Evolutionary conservation across 1,140 invertebrate genomes (phyloP).

Genomic region (Olivierus martensii): DNA sequence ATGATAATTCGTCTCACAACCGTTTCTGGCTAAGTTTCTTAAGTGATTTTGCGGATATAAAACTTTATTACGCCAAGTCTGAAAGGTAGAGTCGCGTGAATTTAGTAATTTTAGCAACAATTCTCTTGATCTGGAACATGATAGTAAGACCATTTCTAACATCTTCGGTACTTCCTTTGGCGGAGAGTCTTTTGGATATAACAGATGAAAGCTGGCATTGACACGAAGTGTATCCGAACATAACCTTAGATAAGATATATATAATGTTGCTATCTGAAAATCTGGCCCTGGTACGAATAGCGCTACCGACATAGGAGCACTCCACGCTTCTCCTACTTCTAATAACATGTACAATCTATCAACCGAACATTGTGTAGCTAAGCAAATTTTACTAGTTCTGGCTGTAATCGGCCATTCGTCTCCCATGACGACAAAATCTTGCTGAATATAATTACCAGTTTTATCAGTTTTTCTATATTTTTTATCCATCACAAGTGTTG

Average conservation of each 20-base stretch:
- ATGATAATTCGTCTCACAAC: constrained; percentile 24
- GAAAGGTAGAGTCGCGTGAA: constrained; percentile 8
- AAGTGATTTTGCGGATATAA: constrained; percentile 34
- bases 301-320: constrained; percentile 68
- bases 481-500: background rate
- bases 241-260: constrained; percentile 53
- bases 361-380: constrained; percentile 70
- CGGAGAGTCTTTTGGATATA: constrained; percentile 40
- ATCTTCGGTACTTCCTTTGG: constrained; percentile 18
- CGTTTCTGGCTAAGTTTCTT: constrained; percentile 28
- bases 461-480: background rate
- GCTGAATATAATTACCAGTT: constrained; percentile 7
- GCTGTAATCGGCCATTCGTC: constrained; percentile 6
- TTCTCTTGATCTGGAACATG: constrained; percentile 4
- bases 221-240: constrained; percentile 56
- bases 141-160: background rate
- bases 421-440: constrained; percentile 16
- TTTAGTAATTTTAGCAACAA: constrained; percentile 4
- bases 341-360: constrained; percentile 61
- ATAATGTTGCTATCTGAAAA: constrained; percentile 31
- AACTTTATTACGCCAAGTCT: constrained; percentile 15
- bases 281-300: constrained; percentile 57
- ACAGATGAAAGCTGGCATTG: constrained; percentile 54
- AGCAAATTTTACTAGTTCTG: constrained; percentile 38
- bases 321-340: constrained; percentile 59